These are phyloP conservation scores for Nephrocerus scutellatus DNA, from an alignment of 2,888 invertebrate species.

Conservation along the genomic window DNA sequence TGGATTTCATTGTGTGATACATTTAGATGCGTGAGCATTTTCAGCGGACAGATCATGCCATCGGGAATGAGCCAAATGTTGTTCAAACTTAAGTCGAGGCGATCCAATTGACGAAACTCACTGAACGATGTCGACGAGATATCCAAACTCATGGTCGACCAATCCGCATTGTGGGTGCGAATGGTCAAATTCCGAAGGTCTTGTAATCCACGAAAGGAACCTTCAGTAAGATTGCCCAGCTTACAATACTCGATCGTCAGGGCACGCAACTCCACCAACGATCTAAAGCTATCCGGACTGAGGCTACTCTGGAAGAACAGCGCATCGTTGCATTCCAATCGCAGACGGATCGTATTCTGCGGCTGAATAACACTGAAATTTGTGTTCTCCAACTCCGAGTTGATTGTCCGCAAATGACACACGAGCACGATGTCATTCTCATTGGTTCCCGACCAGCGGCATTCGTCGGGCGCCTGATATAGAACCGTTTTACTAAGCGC, in stretches of 20 bases:
- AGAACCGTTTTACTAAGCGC: constrained; percentile 46
- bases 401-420: constrained; percentile 74
- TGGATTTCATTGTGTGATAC: constrained; percentile 81
- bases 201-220: constrained; percentile 70
- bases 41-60: constrained; percentile 75
- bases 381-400: constrained; percentile 80
- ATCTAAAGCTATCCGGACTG: constrained; percentile 71
- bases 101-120: constrained; percentile 72
- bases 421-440: constrained; percentile 62
- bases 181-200: constrained; percentile 80
- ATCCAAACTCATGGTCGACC: constrained; percentile 79
- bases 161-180: constrained; percentile 75
- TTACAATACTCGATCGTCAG: constrained; percentile 82
- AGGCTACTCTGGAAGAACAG: constrained; percentile 73
- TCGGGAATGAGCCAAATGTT: constrained; percentile 86
- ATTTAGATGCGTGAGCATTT: constrained; percentile 72
- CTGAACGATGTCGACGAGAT: constrained; percentile 71
- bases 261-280: constrained; percentile 71
- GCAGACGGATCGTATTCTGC: constrained; percentile 72
- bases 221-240: constrained; percentile 73
- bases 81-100: constrained; percentile 77
- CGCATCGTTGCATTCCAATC: constrained; percentile 73
- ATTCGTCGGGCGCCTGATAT: constrained; percentile 81
- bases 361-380: constrained; percentile 82
- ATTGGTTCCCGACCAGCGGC: constrained; percentile 49